These are phyloP conservation scores for Falcunculus frontatus DNA, from an alignment of 2,113 vertebrate genomes.

Conservation along the genomic window DNA sequence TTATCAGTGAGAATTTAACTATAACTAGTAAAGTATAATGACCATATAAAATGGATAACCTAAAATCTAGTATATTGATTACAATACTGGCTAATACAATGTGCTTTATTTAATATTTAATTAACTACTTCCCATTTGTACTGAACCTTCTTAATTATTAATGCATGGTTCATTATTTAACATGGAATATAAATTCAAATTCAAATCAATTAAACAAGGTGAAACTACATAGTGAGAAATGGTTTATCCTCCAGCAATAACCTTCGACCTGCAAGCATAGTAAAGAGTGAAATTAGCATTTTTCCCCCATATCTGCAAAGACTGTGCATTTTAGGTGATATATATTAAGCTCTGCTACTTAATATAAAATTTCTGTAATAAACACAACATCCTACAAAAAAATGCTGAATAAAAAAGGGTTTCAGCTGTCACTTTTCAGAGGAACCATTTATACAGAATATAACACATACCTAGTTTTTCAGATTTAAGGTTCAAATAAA, in stretches of 20 bases:
- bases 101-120: constrained; percentile 62
- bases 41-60: background rate
- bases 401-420: background rate
- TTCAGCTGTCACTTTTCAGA: background rate
- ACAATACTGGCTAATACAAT: constrained; percentile 20
- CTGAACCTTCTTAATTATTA: constrained; percentile 59
- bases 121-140: constrained; percentile 54
- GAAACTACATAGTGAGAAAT: constrained; percentile 9
- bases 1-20: background rate
- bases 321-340: background rate
- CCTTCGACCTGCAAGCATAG: background rate
- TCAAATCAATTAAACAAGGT: constrained; percentile 38
- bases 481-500: background rate
- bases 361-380: background rate
- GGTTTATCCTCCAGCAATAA: constrained; percentile 14
- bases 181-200: constrained; percentile 49
- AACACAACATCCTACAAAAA: background rate
- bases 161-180: constrained; percentile 54
- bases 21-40: background rate
- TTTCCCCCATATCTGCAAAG: background rate
- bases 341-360: background rate
- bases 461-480: background rate
- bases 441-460: background rate
- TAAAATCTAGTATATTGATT: constrained; percentile 33
- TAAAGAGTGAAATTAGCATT: background rate